Evolutionary conservation across 2,113 vertebrate species (phyloP).

Genomic region (Silurus asotus): DNA sequence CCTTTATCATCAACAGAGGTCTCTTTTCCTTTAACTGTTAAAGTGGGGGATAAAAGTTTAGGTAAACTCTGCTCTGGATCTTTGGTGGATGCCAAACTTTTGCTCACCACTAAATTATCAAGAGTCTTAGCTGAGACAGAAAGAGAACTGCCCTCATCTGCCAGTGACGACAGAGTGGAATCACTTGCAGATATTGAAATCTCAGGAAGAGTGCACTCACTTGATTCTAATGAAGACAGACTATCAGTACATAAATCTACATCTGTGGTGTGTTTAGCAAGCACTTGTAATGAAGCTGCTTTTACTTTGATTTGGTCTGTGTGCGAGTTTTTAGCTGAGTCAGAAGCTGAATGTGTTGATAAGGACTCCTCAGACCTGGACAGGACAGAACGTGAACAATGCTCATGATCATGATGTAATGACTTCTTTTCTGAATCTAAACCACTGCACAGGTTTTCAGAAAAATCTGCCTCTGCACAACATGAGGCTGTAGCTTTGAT

Average conservation of each 20-base stretch:
- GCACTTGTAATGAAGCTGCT: neutral
- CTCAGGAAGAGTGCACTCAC: neutral
- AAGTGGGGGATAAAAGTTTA: neutral
- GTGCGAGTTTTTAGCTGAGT: neutral
- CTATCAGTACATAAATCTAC: slow-evolving; percentile 1
- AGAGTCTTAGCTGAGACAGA: neutral
- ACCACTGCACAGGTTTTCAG: neutral
- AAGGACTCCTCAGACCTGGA: neutral
- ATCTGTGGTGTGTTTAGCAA: neutral
- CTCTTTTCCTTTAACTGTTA: neutral
- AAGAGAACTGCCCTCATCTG: slow-evolving; percentile 8
- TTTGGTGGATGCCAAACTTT: neutral
- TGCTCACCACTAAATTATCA: neutral
- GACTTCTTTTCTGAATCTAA: slow-evolving; percentile 24
- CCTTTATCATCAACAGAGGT: slow-evolving; percentile 3
- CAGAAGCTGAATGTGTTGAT: neutral
- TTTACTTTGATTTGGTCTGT: slow-evolving; percentile 5
- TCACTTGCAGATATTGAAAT: neutral
- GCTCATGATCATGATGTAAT: slow-evolving; percentile 13
- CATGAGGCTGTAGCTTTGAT: neutral
- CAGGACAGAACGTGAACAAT: neutral
- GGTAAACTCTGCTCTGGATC: neutral
- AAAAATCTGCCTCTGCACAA: slow-evolving; percentile 32
- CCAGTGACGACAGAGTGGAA: neutral
- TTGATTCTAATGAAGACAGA: neutral